Evolutionary conservation across 2,888 invertebrate genomes (phyloP), one percentile per base, ranked within the genome.

Genomic region (Camponotus fellah): DNA sequence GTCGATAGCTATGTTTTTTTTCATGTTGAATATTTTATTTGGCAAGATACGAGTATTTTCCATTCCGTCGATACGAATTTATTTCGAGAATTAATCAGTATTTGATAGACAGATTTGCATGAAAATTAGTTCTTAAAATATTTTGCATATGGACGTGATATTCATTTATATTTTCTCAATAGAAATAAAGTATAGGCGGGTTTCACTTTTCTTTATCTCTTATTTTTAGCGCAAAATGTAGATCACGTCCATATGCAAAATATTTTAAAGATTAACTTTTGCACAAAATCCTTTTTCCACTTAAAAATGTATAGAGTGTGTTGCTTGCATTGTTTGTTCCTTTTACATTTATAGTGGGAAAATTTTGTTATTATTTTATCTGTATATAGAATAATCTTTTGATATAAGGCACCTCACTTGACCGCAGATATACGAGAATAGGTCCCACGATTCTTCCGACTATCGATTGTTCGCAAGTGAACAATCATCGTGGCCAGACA

Each of bases 401-500:
- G 56, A 68, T 58, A 53, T 77, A 77, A 77, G 32, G 32, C 68
- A 14, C 40, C n/a, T 66, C 53, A 40, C 26, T 77, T 56, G 76
- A 66, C 66, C 66, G 26, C 9, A 40, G 66, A 75, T 64, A 17
- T 32, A 21, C 76, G 26, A 56, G 66, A 66, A 77, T 71, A 26
- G 69, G 12, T 60, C 37, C 10, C 21, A 21, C 71, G 12, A 72
- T 46, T 40, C 72, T 79, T 71, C 72, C 34, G 17, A 60, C 60
- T 79, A 21, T 79, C 58, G 58, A 46, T 3, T 46, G 79, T 58
- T 53, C 53, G 53, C 34, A 60, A 72, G 79, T 72, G 79, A 80
- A 80, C 79, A 80, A 71, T 80, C 79, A 60, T 43, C 46, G 17
- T 3, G 12, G 32, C 60, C 43, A 80, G 60, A 80, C 72, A 72